Evolutionary conservation across 2,113 vertebrate species (phyloP).

Genomic region (Atlantisia rogersi): DNA sequence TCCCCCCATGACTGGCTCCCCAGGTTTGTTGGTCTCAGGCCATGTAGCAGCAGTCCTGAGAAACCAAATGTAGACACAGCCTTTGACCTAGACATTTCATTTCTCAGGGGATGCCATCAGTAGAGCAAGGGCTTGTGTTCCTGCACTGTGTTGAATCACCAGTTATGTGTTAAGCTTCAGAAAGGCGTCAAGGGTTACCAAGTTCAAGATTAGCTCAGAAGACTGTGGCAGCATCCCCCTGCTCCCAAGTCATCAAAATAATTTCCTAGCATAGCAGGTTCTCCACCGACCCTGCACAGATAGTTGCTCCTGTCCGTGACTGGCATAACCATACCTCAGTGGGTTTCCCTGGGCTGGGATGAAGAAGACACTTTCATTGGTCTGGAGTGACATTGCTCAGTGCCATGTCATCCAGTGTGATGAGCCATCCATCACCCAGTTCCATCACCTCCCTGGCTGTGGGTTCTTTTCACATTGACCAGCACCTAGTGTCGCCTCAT

Average conservation of each 20-base stretch:
- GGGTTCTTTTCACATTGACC: not conserved
- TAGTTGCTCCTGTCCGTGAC: not conserved
- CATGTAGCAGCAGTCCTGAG: not conserved
- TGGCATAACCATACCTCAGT: not conserved
- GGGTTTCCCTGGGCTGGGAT: not conserved
- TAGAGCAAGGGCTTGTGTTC: not conserved
- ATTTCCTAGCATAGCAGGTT: not conserved
- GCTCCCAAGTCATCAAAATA: not conserved
- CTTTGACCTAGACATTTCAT: not conserved
- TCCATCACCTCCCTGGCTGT: not conserved
- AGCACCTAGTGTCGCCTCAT: not conserved
- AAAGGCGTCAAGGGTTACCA: not conserved
- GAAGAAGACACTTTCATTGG: rapidly evolving
- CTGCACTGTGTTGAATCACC: not conserved
- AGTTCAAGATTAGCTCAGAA: not conserved
- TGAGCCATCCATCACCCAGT: not conserved
- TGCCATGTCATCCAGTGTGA: not conserved
- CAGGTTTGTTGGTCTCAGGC: not conserved
- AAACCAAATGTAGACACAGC: not conserved
- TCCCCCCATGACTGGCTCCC: not conserved
- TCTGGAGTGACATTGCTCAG: not conserved
- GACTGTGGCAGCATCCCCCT: not conserved
- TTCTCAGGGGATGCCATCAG: not conserved
- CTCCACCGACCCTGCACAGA: not conserved
- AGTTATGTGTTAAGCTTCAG: not conserved